phyloP scores from a whole-genome alignment of 2,113 vertebrate genomes.

The Melanerpes aurifrons region DNA sequence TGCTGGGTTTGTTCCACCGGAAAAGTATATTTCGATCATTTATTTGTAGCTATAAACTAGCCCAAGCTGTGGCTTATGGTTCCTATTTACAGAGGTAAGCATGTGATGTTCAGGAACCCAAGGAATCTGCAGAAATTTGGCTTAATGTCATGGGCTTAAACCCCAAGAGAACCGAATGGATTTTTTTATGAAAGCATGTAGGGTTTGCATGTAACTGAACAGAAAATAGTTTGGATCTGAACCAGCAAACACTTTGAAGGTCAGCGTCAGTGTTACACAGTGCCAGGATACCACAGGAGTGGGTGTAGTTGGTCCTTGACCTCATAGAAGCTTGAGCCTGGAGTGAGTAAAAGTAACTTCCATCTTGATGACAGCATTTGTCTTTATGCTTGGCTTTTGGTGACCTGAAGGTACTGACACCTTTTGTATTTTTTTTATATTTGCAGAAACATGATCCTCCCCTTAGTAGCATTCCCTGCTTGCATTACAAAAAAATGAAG shows the following conservation, averaged over 20 bases:
- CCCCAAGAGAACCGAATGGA: neutral
- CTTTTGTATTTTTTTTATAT: neutral
- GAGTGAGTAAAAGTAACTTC: neutral
- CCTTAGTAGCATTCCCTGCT: slow-evolving; percentile 95
- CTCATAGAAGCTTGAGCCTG: neutral
- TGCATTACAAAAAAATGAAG: slow-evolving; percentile 99
- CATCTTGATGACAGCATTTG: neutral
- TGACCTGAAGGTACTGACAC: neutral
- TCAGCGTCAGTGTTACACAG: neutral
- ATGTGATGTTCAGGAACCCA: neutral
- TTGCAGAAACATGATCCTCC: slow-evolving; percentile 98
- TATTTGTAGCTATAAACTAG: neutral
- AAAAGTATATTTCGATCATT: neutral
- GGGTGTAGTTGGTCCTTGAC: neutral
- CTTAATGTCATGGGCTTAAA: neutral
- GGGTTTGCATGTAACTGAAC: neutral
- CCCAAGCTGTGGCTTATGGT: neutral
- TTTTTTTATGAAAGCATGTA: neutral
- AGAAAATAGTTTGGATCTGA: neutral
- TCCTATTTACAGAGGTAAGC: neutral
- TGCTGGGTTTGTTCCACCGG: neutral
- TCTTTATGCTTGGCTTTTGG: neutral
- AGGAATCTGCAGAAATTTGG: neutral
- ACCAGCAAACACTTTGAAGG: neutral
- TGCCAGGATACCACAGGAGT: no score